Conservation (phyloP, 2,888 invertebrate species). For the Eilema depressum region DNA sequence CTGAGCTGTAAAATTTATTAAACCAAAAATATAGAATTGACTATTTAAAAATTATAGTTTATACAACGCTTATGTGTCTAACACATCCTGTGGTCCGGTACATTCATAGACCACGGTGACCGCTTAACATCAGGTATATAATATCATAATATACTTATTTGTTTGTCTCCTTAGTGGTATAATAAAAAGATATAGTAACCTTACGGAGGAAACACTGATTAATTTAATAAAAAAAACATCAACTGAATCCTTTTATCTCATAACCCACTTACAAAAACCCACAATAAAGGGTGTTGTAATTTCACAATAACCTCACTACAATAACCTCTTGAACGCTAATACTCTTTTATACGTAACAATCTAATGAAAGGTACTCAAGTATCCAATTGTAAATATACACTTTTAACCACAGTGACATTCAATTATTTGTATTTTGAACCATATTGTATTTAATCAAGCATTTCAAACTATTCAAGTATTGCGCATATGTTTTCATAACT, state of each 20-base stretch:
- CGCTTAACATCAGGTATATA: too few species aligned
- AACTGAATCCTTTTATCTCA: not conserved
- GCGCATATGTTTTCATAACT: slow-evolving; percentile 70
- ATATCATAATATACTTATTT: too few species aligned
- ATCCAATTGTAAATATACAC: slow-evolving; percentile 55
- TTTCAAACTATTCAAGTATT: slow-evolving; percentile 64
- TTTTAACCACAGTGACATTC: slow-evolving; percentile 66
- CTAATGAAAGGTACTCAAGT: slow-evolving; percentile 59
- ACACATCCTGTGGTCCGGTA: too few species aligned
- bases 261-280: slow-evolving; percentile 5
- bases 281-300: slow-evolving; percentile 11
- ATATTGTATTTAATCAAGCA: slow-evolving; percentile 35
- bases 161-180: too few species aligned
- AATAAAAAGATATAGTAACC: too few species aligned
- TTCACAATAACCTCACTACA: slow-evolving; percentile 18
- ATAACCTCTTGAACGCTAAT: slow-evolving; percentile 45
- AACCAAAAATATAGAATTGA: too few species aligned
- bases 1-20: too few species aligned
- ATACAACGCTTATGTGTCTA: too few species aligned
- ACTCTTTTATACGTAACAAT: slow-evolving; percentile 38
- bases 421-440: slow-evolving; percentile 62
- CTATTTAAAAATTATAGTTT: too few species aligned
- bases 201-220: too few species aligned
- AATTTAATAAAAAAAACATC: not conserved
- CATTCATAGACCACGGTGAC: too few species aligned